Conservation (phyloP, 1,140 invertebrate species). For the Pseudachorutes palmiensis region DNA sequence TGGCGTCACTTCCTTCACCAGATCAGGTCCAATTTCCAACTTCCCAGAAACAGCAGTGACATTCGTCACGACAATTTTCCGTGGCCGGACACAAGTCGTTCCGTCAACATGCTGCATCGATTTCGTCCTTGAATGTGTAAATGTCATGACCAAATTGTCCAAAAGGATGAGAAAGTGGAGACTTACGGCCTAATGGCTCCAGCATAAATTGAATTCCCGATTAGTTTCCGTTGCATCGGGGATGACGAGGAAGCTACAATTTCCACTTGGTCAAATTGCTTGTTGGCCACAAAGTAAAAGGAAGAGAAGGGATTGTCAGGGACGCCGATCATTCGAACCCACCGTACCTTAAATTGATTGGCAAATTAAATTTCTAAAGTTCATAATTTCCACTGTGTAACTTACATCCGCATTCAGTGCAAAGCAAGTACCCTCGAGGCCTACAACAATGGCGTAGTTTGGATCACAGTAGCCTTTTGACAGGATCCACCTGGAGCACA, state of each 20-base stretch:
- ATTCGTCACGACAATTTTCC: not conserved
- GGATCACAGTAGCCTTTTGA: conserved; percentile 20
- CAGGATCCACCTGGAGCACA: conserved; percentile 14
- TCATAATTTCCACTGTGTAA: not conserved
- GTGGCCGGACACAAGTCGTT: not conserved
- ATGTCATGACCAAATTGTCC: too few species aligned
- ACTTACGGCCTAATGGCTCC: not conserved
- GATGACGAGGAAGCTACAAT: not conserved
- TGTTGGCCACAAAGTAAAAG: not conserved
- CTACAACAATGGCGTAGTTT: conserved; percentile 5
- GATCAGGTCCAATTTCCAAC: not conserved
- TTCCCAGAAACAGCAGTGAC: not conserved
- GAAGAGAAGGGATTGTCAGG: not conserved
- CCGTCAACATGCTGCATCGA: not conserved
- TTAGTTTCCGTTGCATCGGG: not conserved
- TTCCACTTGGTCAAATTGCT: not conserved
- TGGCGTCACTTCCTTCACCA: not conserved
- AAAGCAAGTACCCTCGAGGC: conserved; percentile 16
- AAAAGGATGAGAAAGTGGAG: too few species aligned
- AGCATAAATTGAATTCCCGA: not conserved
- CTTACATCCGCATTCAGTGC: conserved; percentile 16
- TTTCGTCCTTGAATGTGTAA: too few species aligned
- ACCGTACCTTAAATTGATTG: not conserved
- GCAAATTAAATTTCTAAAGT: not conserved
- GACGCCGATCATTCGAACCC: conserved; percentile 5